Evolutionary conservation across 2,888 invertebrate species (phyloP).

Genomic region (Conomelus anceps): DNA sequence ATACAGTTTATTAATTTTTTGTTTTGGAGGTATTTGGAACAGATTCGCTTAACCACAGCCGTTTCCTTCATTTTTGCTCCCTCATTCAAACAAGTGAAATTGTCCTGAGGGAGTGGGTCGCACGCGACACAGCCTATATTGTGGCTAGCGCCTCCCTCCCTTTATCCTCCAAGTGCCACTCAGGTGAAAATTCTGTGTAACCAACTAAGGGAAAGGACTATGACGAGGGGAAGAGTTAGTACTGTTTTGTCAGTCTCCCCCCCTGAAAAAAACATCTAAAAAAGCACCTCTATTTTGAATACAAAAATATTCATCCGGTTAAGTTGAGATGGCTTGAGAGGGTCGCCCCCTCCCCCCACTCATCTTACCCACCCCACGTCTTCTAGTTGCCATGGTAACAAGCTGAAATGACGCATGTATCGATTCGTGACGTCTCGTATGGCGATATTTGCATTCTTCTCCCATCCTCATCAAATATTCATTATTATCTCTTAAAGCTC

Average conservation of each 20-base stretch:
- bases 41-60: not conserved
- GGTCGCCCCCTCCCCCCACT: not conserved
- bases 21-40: not conserved
- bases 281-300: not conserved
- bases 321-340: not conserved
- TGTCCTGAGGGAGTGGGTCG: not conserved
- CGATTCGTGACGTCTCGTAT: constrained; percentile 8
- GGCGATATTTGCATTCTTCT: constrained; percentile 10
- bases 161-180: not conserved
- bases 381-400: not conserved
- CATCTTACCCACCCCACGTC: not conserved
- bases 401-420: constrained; percentile 6
- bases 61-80: not conserved
- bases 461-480: constrained; percentile 6
- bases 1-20: too few species aligned
- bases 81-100: not conserved
- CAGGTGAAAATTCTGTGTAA: not conserved
- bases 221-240: not conserved
- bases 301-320: not conserved
- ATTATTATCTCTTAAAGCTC: constrained; percentile 5
- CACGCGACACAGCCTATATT: not conserved
- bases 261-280: not conserved
- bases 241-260: not conserved
- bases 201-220: not conserved
- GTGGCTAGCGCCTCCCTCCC: not conserved